Conservation (phyloP, 2,888 invertebrate genomes). For the Rhabditoides inermis region DNA sequence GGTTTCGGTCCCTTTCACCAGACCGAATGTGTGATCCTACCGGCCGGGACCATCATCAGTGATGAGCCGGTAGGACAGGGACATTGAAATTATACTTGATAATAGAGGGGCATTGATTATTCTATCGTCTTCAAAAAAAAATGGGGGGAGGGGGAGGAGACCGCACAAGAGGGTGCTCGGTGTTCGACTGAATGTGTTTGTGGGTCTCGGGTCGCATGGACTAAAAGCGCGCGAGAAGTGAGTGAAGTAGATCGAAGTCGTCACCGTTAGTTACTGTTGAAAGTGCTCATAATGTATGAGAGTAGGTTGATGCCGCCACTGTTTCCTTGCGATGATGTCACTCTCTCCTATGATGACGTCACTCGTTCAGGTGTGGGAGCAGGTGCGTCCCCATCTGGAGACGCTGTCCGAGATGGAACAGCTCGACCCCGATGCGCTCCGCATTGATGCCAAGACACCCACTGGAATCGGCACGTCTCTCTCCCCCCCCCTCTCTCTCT, state of each 20-base stretch:
- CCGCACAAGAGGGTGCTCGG: too few relatives aligned
- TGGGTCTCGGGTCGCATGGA: too few relatives aligned
- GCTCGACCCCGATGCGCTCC: conserved; percentile 47
- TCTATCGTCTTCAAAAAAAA: neutral
- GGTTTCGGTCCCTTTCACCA: too few relatives aligned
- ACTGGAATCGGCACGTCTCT: conserved; percentile 26
- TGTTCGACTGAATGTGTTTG: too few relatives aligned
- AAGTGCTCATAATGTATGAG: neutral
- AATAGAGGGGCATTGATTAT: too few relatives aligned
- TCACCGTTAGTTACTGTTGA: neutral
- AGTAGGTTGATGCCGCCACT: neutral
- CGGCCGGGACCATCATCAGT: too few relatives aligned
- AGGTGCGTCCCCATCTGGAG: conserved; percentile 57
- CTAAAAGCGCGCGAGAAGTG: neutral
- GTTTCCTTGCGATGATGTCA: neutral
- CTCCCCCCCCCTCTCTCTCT: conserved; percentile 4
- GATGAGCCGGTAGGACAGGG: too few relatives aligned
- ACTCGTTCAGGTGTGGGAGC: conserved; percentile 57
- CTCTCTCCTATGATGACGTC: neutral
- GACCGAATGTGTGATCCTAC: too few relatives aligned
- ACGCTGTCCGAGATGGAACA: conserved; percentile 51
- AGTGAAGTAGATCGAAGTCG: neutral
- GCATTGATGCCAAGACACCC: conserved; percentile 29
- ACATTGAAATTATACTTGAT: too few relatives aligned
- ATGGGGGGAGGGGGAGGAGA: neutral